Evolutionary conservation across 2,888 invertebrate genomes (phyloP).

Genomic region (Macaria notata): DNA sequence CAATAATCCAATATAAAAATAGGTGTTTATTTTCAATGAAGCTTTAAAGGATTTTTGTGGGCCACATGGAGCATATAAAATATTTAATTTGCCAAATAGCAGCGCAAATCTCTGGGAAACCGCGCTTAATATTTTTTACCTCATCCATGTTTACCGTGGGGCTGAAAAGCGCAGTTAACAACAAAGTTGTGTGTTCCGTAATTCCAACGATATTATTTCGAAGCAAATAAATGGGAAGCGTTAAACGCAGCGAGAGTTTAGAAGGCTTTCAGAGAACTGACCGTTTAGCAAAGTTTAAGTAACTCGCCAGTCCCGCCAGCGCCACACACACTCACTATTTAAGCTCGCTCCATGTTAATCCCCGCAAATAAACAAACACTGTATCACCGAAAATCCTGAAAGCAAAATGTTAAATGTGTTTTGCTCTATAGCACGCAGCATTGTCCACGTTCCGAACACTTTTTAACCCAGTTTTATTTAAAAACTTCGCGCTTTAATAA

Average conservation of each 20-base stretch:
- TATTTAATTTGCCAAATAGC: too few species aligned
- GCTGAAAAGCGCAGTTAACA: conserved; percentile 18
- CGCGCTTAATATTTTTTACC: background rate
- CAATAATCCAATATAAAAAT: too few species aligned
- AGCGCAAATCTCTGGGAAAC: background rate
- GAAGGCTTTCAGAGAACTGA: conserved; percentile 65
- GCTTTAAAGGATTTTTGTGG: too few species aligned
- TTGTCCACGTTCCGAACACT: background rate
- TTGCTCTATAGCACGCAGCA: background rate
- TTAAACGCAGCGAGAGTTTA: conserved; percentile 60
- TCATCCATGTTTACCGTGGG: conserved; percentile 4
- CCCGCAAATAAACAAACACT: conserved; percentile 69
- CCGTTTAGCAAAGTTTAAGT: conserved; percentile 75
- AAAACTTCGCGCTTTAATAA: conserved; percentile 4
- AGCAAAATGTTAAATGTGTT: conserved; percentile 48
- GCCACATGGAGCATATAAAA: background rate
- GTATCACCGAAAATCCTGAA: conserved; percentile 64
- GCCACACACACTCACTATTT: conserved; percentile 53
- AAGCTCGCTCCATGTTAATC: conserved; percentile 61
- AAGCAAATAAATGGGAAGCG: conserved; percentile 49
- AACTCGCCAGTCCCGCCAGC: conserved; percentile 37
- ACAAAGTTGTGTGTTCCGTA: conserved; percentile 37
- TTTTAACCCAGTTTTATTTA: conserved; percentile 2
- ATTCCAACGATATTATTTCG: conserved; percentile 56
- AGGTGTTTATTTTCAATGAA: too few species aligned